Evolutionary conservation across 2,888 invertebrate species (phyloP), one percentile per base, ranked within the genome.

Genomic region (Morpho helenor): DNA sequence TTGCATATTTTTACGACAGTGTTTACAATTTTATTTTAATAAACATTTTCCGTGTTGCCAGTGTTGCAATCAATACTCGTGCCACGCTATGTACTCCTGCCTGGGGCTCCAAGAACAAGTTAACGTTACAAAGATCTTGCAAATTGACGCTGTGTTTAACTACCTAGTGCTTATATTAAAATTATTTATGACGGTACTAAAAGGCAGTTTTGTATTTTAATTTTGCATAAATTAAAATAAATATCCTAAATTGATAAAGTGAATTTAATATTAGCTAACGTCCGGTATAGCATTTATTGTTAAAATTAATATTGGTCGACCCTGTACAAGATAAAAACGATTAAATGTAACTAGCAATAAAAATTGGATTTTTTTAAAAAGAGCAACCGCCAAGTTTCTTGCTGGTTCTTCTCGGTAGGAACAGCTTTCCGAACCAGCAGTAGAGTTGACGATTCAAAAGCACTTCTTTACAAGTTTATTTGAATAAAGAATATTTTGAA

Each of bases 121-220:
- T 65, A 65, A 65, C 63, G 57, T 46, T 63, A 57, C 59, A 56
- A 57, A 62, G 57, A 61, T 62, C 60, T 60, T 56, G 56, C 60
- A 64, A 62, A 59, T 61, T 63, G 65, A 63, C 65, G 63, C 59
- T 59, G 61, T 61, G 56, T 63, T 63, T 61, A 63, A 63, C 63
- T 63, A 61, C 61, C 56, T 61, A 61, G 57, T 54, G 63, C 63
- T 63, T 63, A 55, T 61, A 63, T 63, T 63, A 63, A 63, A 61
- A 63, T 63, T 59, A 63, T 63, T 63, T 61, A 63, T 57, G 58
- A 41, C 43, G 43, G 58, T 44, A 57, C 54, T 57, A 63, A 61
- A 63, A 59, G 56, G 56, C 56, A 59, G 49, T 46, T 31, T 31
- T 49, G 45, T 54, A 31, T 59, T 59, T 49, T 57, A 57, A 53